Percentiles rank a stretch among this genome's conserved stretches.
Conservation (phyloP, 2,888 invertebrate genomes). For the Hedychridium roseum region DNA sequence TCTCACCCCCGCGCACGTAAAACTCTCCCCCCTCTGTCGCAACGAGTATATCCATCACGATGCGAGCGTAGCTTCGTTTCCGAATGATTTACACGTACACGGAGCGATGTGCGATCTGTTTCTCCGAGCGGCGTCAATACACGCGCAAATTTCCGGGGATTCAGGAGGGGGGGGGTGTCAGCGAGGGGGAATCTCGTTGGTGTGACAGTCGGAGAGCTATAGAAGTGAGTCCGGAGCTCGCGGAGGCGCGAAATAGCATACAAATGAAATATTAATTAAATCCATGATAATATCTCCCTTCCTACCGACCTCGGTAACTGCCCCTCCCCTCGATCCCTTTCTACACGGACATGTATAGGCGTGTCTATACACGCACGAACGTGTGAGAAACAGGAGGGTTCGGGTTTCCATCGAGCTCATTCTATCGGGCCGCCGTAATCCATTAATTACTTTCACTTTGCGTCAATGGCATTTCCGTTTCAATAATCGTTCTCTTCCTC, state of each 20-base stretch:
- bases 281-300: slow-evolving; percentile 45
- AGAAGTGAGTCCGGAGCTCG: slow-evolving; percentile 21
- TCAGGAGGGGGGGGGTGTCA: background rate
- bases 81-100: no score
- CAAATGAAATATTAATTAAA: slow-evolving; percentile 60
- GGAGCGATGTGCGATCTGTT: no score
- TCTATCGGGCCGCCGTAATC: slow-evolving; percentile 41
- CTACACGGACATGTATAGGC: no score
- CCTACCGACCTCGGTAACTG: background rate
- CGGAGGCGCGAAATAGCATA: slow-evolving; percentile 50
- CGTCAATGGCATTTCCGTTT: slow-evolving; percentile 48
- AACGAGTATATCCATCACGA: no score
- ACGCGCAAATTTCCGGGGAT: no score
- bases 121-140: no score
- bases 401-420: slow-evolving; percentile 34
- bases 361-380: no score
- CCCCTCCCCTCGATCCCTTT: background rate
- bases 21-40: no score
- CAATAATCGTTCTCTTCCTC: slow-evolving; percentile 35
- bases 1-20: no score
- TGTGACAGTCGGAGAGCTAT: no score
- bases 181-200: background rate
- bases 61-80: no score
- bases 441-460: slow-evolving; percentile 50
- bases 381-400: slow-evolving; percentile 1